Conservation (phyloP, 1,140 invertebrate species). For the Lucilia sericata region DNA sequence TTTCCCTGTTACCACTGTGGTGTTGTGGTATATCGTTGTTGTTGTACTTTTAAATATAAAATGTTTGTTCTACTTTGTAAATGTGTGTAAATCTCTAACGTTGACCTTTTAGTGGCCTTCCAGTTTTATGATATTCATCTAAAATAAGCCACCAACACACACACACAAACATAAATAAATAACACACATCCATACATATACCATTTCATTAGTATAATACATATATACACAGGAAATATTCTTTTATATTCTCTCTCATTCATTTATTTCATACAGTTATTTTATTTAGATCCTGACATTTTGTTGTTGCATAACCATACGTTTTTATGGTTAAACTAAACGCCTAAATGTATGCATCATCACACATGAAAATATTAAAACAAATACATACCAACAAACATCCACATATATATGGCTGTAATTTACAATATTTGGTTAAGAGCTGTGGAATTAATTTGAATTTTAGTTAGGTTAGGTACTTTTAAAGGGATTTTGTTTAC, state of each 20-base stretch:
- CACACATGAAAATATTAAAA: background rate
- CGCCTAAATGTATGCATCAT: constrained; percentile 15
- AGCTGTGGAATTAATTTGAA: too few relatives aligned
- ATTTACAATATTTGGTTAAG: too few relatives aligned
- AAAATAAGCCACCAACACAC: background rate
- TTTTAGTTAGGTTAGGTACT: too few relatives aligned
- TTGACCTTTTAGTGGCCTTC: constrained; percentile 16
- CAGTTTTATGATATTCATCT: background rate
- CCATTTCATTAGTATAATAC: background rate
- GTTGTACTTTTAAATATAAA: background rate
- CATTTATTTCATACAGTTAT: background rate
- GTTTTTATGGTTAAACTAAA: constrained; percentile 3
- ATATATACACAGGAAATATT: background rate
- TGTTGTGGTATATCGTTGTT: background rate
- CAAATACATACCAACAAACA: background rate
- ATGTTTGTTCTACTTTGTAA: background rate
- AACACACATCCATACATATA: background rate
- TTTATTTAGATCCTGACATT: background rate
- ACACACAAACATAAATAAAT: background rate
- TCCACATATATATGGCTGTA: too few relatives aligned
- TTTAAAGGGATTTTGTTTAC: too few relatives aligned
- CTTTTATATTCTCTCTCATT: background rate
- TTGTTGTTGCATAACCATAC: constrained; percentile 8
- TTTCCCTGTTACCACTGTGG: too few relatives aligned
- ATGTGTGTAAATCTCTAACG: background rate